Evolutionary conservation across 2,797 vertebrate species (phyloP).

Genomic region (Phalanger gymnotis): DNA sequence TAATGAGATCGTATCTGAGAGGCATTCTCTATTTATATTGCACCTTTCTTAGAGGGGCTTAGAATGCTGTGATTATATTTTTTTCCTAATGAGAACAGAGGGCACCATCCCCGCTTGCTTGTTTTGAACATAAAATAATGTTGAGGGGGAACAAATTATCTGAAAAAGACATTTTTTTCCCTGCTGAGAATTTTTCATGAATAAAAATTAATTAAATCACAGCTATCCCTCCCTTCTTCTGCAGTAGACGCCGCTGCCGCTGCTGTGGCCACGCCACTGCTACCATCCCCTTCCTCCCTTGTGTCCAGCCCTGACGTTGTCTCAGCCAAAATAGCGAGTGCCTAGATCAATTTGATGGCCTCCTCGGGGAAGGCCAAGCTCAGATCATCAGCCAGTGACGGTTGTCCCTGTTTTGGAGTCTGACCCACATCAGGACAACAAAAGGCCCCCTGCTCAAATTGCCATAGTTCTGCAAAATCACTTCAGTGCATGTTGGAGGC

Average conservation of each 20-base stretch:
- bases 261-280: neutral
- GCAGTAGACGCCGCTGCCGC: accelerated
- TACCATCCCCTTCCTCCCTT: neutral
- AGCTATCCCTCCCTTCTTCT: neutral
- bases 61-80: conserved; percentile 34
- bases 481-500: neutral
- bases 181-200: conserved; percentile 52
- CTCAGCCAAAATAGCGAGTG: neutral
- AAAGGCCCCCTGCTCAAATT: conserved; percentile 8
- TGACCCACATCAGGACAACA: conserved; percentile 41
- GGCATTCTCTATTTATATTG: neutral
- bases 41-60: conserved; percentile 34
- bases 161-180: conserved; percentile 55
- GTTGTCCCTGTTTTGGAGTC: neutral
- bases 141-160: conserved; percentile 51
- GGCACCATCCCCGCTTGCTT: neutral
- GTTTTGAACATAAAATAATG: conserved; percentile 64
- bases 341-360: neutral
- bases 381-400: conserved; percentile 19
- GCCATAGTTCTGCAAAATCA: neutral
- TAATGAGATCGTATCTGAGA: neutral
- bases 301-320: neutral
- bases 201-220: conserved; percentile 51
- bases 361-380: conserved; percentile 31
- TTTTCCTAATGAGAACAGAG: conserved; percentile 64